Percentiles rank a stretch among this genome's conserved stretches.
phyloP scores from a whole-genome alignment of 2,888 invertebrate genomes.

The Leptura quadrifasciata region DNA sequence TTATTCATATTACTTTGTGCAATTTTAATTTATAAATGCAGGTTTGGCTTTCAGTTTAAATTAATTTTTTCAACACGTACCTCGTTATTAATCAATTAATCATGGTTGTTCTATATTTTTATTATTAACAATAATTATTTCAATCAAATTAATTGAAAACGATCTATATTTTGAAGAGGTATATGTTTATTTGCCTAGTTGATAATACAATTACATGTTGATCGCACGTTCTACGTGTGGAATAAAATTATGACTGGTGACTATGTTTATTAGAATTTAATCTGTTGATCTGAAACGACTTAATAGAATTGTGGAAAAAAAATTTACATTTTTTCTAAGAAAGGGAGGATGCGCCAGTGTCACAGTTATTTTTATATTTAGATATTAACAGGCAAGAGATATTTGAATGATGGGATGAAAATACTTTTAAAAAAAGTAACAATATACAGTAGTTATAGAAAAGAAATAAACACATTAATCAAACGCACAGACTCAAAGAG shows the following conservation, averaged over 20 bases:
- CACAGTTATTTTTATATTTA: too few species aligned
- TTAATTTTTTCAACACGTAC: slow-evolving; percentile 21
- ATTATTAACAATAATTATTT: slow-evolving; percentile 12
- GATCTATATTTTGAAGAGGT: not conserved
- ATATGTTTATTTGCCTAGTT: not conserved
- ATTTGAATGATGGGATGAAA: too few species aligned
- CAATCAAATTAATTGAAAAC: not conserved
- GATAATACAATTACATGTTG: not conserved
- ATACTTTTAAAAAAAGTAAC: too few species aligned
- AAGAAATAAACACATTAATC: too few species aligned
- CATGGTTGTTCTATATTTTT: not conserved
- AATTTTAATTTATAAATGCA: slow-evolving; percentile 29
- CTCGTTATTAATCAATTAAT: not conserved
- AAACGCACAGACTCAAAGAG: too few species aligned
- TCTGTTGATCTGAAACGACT: not conserved
- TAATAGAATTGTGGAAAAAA: not conserved
- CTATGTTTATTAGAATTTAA: not conserved
- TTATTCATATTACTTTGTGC: slow-evolving; percentile 1
- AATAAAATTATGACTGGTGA: not conserved
- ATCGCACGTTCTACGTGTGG: slow-evolving; percentile 12
- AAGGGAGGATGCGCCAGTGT: slow-evolving; percentile 24
- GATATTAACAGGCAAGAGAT: too few species aligned
- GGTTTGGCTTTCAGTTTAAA: slow-evolving; percentile 16
- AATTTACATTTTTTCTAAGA: not conserved
- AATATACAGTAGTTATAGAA: too few species aligned